Evolutionary conservation across 2,888 invertebrate species (phyloP).

Genomic region (Mesorhabditis spiculigera): DNA sequence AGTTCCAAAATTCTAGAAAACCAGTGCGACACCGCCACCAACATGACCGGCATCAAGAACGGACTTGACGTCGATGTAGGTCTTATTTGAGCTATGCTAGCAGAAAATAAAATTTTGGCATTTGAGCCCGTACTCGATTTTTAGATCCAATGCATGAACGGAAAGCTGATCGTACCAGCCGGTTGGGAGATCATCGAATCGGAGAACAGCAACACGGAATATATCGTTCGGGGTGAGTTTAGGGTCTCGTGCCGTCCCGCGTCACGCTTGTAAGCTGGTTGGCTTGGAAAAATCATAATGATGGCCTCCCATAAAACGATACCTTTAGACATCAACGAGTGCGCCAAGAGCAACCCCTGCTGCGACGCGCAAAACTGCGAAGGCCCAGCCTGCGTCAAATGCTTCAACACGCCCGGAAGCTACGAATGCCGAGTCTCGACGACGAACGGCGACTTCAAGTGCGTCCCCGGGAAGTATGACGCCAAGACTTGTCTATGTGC

Average conservation of each 20-base stretch:
- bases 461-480: neutral
- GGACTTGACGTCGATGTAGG: neutral
- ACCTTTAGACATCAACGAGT: constrained; percentile 5
- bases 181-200: neutral
- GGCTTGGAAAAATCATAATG: neutral
- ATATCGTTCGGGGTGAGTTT: neutral
- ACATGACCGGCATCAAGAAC: neutral
- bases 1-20: too few species aligned
- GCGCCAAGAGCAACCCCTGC: neutral
- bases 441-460: neutral
- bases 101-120: neutral
- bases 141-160: neutral
- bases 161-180: constrained; percentile 2
- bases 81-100: neutral
- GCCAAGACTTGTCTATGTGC: neutral
- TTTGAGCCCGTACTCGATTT: neutral
- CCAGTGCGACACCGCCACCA: neutral
- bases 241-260: neutral
- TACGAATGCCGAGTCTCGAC: neutral
- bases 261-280: neutral
- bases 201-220: neutral
- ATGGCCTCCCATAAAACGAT: neutral
- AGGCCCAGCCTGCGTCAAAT: neutral
- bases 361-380: neutral
- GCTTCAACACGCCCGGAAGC: constrained; percentile 5